Evolutionary conservation across 2,888 invertebrate species (phyloP).

Genomic region (Drosophila melanocephala): DNA sequence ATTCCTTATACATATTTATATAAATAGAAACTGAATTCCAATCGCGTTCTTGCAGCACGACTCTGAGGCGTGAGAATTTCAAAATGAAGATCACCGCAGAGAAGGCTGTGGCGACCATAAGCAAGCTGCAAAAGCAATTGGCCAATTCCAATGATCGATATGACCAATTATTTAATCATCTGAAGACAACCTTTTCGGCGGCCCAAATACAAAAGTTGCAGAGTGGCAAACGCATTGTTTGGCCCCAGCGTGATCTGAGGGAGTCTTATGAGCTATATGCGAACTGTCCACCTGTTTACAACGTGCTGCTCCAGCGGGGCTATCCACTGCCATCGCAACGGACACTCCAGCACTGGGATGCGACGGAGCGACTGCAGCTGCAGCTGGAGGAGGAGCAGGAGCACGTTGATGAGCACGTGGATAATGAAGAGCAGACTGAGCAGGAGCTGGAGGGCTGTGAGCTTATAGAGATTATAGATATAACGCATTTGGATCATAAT

Average conservation of each 20-base stretch:
- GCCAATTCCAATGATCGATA: constrained; percentile 3
- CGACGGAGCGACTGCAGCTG: neutral
- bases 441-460: neutral
- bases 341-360: constrained; percentile 4
- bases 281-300: constrained; percentile 10
- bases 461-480: constrained; percentile 8
- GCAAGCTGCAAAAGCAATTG: constrained; percentile 22
- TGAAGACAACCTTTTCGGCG: constrained; percentile 13
- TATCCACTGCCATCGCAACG: constrained; percentile 32
- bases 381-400: neutral
- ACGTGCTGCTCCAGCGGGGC: constrained; percentile 5
- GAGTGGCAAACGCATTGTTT: constrained; percentile 23
- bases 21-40: neutral
- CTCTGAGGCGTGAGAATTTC: constrained; percentile 27
- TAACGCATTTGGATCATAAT: constrained; percentile 11
- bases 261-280: constrained; percentile 18
- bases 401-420: neutral
- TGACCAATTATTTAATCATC: neutral
- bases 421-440: neutral
- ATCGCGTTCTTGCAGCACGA: constrained; percentile 13
- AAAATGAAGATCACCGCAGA: constrained; percentile 11
- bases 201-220: constrained; percentile 34
- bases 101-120: neutral
- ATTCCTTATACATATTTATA: neutral
- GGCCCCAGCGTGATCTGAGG: constrained; percentile 21